Evolutionary conservation across 2,888 invertebrate species (phyloP), one percentile per base, ranked within the genome.

Genomic region (Oscheius onirici): DNA sequence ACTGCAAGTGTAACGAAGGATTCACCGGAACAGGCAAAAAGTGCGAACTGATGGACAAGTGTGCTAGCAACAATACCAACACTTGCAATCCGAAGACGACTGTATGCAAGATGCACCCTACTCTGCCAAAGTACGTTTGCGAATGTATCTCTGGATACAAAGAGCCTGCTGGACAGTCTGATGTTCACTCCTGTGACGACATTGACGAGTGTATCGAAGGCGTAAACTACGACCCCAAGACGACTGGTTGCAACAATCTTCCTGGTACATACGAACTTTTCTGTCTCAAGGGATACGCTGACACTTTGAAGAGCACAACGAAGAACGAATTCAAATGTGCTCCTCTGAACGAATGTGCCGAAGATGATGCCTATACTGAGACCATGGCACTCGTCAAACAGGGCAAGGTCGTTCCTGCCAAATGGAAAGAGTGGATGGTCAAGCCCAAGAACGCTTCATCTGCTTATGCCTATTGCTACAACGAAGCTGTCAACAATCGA

Each of bases 381-480:
- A 46, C 61, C 3, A 20, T 52, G 17, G 44, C 28, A 1, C 8
- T 55, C 15, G 11, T 57, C 11, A 15, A 46, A 13, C 10, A 6
- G 8, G 66, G 66, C 24, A 66, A 51, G 3, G 49, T 41, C 22
- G 34, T 34, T 3, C 20, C 28, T 10, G 15, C 26, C 8, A 55
- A 57, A 5, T 58, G 58, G 68, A 8, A 26, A 52, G 20, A 40
- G 6, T 34, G 41, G 40, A 60, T 52, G 61, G n/a, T 63, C 13
- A 8, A 1, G 43, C 70, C 70, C 10, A 70, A 63, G 63, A 28
- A 63, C 17, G 26, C n/a, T 26, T 8, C 40, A 5, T 70, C 70
- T 3, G 70, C 26, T 6, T 70, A 70, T 24, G 70, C 70, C 15
- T 24, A 52, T 11, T 70, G 70, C 43, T 70, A 63, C 63, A 49